A percentile compares a stretch with the other conserved stretches of the same genome.
These are phyloP conservation scores for Trachelus troglodyta DNA, from an alignment of 2,888 invertebrate genomes.

Conservation along the genomic window DNA sequence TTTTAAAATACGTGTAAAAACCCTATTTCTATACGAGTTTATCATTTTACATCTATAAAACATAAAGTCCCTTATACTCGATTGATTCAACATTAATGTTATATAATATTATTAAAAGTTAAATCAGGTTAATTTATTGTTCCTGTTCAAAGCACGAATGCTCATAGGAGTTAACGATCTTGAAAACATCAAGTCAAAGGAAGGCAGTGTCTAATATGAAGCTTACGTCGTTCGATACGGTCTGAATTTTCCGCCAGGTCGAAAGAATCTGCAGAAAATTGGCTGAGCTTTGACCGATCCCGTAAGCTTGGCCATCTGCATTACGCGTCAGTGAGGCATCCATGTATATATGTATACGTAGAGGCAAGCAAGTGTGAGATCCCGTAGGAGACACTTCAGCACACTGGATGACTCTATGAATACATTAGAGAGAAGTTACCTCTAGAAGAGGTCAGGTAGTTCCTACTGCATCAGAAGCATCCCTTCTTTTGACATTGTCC, in stretches of 20 bases:
- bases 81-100: background rate
- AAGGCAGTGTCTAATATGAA: background rate
- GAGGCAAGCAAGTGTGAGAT: background rate
- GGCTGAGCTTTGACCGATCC: background rate
- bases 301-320: background rate
- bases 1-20: background rate
- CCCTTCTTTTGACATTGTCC: background rate
- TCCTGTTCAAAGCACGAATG: background rate
- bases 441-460: background rate
- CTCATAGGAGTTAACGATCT: background rate
- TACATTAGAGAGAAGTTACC: constrained; percentile 16
- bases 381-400: constrained; percentile 2
- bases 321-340: background rate
- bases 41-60: background rate
- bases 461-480: background rate
- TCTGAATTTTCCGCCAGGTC: background rate
- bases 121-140: background rate
- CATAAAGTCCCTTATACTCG: background rate
- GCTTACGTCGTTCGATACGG: background rate
- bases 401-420: constrained; percentile 22
- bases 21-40: background rate
- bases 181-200: background rate
- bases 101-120: background rate
- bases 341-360: background rate
- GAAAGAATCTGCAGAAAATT: constrained; percentile 2